Conservation (phyloP, 2,113 vertebrate species). For the Channa argus region DNA sequence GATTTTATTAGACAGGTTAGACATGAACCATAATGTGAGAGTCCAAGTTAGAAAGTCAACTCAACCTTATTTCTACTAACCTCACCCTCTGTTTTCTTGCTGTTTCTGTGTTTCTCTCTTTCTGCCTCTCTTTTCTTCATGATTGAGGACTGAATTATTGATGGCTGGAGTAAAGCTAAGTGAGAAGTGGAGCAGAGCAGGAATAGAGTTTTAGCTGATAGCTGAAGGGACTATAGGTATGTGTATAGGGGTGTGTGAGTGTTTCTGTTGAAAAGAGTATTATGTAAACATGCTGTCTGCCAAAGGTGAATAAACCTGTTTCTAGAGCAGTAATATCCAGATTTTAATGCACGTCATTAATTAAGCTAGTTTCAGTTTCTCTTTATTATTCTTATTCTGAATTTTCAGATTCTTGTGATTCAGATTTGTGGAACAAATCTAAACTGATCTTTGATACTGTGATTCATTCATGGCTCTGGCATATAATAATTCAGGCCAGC, state of each 20-base stretch:
- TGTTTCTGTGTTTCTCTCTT: constrained; percentile 1
- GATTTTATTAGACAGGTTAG: too few species aligned
- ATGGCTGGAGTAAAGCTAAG: constrained; percentile 71
- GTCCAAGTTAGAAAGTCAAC: constrained; percentile 61
- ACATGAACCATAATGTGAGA: too few species aligned
- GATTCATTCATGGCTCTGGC: too few species aligned
- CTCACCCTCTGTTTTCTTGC: constrained; percentile 62
- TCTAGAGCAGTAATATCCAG: background rate
- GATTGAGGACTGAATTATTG: constrained; percentile 80
- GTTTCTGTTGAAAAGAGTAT: background rate
- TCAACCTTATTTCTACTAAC: constrained; percentile 50
- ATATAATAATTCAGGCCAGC: background rate
- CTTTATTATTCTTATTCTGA: background rate
- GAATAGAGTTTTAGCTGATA: constrained; percentile 22
- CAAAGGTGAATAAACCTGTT: background rate
- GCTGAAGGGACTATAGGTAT: constrained; percentile 35
- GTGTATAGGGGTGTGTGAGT: constrained; percentile 14
- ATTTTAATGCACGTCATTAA: background rate
- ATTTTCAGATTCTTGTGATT: background rate
- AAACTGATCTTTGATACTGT: too few species aligned
- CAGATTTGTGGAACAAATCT: too few species aligned
- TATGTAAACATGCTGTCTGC: constrained; percentile 1
- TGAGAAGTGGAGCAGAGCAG: constrained; percentile 73
- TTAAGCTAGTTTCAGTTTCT: background rate
- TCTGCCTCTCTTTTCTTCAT: constrained; percentile 51